phyloP scores from a whole-genome alignment of 2,113 vertebrate species.

The Calidris pygmaea region DNA sequence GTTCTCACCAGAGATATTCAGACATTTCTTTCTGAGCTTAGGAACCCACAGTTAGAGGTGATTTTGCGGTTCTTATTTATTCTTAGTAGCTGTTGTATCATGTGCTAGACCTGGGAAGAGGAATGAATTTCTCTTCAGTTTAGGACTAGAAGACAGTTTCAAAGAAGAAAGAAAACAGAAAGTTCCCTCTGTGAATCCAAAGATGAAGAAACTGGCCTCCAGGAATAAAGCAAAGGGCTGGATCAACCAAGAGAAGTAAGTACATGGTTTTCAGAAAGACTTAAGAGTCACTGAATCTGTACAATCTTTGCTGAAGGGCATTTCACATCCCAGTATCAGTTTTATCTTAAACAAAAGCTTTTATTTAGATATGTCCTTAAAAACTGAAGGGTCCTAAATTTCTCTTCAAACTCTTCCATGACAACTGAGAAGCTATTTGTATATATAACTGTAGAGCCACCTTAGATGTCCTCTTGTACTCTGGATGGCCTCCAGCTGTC shows the following conservation, averaged over 20 bases:
- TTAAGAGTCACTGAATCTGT: background rate
- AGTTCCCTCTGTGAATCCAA: background rate
- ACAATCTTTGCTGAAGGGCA: background rate
- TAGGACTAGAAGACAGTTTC: background rate
- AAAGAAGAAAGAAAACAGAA: background rate
- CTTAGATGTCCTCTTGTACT: background rate
- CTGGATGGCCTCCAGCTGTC: background rate
- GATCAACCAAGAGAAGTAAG: background rate
- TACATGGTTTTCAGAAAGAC: background rate
- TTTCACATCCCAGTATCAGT: background rate
- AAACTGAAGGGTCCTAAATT: background rate
- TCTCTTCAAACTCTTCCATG: background rate
- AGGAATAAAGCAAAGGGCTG: background rate
- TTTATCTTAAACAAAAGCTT: background rate
- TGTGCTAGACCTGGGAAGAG: background rate
- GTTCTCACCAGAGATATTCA: background rate
- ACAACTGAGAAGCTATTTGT: background rate
- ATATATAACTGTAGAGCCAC: background rate
- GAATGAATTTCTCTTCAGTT: background rate
- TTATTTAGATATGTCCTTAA: background rate
- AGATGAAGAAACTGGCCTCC: constrained; percentile 2
- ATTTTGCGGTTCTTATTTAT: background rate
- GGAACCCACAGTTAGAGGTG: background rate
- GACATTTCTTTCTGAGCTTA: background rate
- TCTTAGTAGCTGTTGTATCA: background rate